Evolutionary conservation across 2,797 vertebrate genomes (phyloP).

Genomic region (Buphagus erythrorhynchus): DNA sequence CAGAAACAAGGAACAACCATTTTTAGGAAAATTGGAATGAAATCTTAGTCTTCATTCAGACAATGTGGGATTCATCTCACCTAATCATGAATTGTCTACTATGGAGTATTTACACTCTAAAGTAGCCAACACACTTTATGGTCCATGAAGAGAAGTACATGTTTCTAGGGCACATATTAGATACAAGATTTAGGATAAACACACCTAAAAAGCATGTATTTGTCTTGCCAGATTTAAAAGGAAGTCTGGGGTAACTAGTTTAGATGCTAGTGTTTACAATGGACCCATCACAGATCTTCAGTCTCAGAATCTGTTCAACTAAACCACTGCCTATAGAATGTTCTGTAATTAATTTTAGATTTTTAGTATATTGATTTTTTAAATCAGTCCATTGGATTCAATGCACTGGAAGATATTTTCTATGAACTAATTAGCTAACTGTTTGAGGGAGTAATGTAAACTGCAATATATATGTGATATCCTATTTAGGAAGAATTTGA

Average conservation of each 20-base stretch:
- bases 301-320: neutral
- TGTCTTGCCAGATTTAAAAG: neutral
- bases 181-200: neutral
- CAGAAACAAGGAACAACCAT: neutral
- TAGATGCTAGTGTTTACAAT: neutral
- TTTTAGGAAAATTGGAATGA: neutral
- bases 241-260: neutral
- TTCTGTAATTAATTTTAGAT: neutral
- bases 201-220: neutral
- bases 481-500: neutral
- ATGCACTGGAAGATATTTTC: neutral
- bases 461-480: neutral
- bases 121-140: neutral
- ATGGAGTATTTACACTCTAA: neutral
- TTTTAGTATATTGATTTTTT: slow-evolving; percentile 17
- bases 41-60: neutral
- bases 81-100: neutral
- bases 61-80: neutral
- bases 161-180: neutral
- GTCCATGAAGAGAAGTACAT: neutral
- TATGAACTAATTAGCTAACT: slow-evolving; percentile 3
- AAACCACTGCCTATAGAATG: neutral
- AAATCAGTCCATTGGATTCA: neutral
- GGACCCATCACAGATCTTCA: neutral
- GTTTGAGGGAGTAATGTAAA: neutral